These are phyloP conservation scores for Dicranocentrus wangi DNA, from an alignment of 2,888 invertebrate species.

Conservation along the genomic window DNA sequence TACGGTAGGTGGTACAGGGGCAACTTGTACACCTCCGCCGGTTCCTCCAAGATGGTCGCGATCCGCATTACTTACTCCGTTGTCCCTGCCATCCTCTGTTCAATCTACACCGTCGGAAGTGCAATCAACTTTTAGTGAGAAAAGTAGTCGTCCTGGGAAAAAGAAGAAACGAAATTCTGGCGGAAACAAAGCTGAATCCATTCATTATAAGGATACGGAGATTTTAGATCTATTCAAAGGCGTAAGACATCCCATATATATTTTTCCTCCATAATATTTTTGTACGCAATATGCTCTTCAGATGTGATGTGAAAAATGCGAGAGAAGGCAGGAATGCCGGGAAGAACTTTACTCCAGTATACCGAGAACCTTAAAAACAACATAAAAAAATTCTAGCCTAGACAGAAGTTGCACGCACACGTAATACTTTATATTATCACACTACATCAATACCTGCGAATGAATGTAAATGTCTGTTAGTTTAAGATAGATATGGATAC, in stretches of 20 bases:
- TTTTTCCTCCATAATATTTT: neutral
- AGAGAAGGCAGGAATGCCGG: no score
- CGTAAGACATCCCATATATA: slow-evolving; percentile 62
- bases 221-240: slow-evolving; percentile 73
- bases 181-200: slow-evolving; percentile 70
- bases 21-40: slow-evolving; percentile 68
- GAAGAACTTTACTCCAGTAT: no score
- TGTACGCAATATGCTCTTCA: neutral
- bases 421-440: no score
- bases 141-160: slow-evolving; percentile 71
- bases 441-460: no score
- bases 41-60: slow-evolving; percentile 72
- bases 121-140: slow-evolving; percentile 71
- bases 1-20: slow-evolving; percentile 54
- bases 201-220: slow-evolving; percentile 73
- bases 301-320: no score
- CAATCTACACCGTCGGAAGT: slow-evolving; percentile 73
- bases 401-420: no score
- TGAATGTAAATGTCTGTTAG: no score
- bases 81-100: slow-evolving; percentile 70
- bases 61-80: slow-evolving; percentile 70
- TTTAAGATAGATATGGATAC: slow-evolving; percentile 50
- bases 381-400: no score
- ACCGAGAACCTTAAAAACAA: no score
- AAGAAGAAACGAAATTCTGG: slow-evolving; percentile 69